Evolutionary conservation across 2,888 invertebrate genomes (phyloP).

Genomic region (Pteria penguin): DNA sequence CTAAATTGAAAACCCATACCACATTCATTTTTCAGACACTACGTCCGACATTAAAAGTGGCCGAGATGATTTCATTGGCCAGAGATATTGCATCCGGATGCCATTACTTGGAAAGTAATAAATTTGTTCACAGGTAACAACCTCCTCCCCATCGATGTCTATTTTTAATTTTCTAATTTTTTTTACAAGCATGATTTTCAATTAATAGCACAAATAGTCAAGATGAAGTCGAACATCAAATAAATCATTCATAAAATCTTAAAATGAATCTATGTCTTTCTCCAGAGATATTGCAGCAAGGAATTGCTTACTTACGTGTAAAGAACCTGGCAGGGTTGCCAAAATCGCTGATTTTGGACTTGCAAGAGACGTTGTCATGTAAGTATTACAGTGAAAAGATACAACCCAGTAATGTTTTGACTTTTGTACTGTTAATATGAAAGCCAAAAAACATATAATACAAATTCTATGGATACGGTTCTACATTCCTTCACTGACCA

Average conservation of each 20-base stretch:
- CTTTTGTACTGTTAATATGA: too few species aligned
- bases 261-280: not conserved
- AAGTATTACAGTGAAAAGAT: conserved; percentile 38
- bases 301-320: conserved; percentile 95
- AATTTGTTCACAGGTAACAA: conserved; percentile 25
- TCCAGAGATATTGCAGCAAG: conserved; percentile 94
- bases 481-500: too few species aligned
- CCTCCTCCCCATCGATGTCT: too few species aligned
- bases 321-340: conserved; percentile 92
- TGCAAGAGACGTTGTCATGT: conserved; percentile 96
- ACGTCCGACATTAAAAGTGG: not conserved
- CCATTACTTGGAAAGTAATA: conserved; percentile 15
- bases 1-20: too few species aligned
- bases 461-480: too few species aligned
- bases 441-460: too few species aligned
- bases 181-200: too few species aligned
- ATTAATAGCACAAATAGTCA: too few species aligned
- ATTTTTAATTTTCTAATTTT: too few species aligned
- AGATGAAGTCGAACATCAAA: too few species aligned
- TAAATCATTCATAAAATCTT: too few species aligned
- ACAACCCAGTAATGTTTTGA: too few species aligned
- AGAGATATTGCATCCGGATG: conserved; percentile 18
- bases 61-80: conserved; percentile 3
- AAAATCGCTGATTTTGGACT: conserved; percentile 99
- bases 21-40: conserved; percentile 7